phyloP scores from a whole-genome alignment of 2,797 vertebrate genomes.

The Rhynchonycteris naso region DNA sequence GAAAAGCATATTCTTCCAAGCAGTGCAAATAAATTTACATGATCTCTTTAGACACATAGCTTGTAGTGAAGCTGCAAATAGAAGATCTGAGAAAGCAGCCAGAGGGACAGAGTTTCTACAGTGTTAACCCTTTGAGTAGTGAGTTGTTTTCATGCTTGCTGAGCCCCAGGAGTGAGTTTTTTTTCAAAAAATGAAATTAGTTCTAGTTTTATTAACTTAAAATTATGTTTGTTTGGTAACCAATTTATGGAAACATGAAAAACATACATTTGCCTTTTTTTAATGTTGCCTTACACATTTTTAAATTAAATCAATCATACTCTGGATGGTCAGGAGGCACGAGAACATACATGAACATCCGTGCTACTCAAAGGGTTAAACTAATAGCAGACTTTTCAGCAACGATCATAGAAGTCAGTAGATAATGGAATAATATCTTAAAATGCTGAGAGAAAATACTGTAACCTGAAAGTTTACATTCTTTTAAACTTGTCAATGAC shows the following conservation, averaged over 20 bases:
- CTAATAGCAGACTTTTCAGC: background rate
- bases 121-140: background rate
- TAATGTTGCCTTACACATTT: too few species aligned
- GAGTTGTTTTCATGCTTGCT: too few species aligned
- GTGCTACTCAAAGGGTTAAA: background rate
- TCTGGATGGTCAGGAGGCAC: too few species aligned
- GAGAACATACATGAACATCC: too few species aligned
- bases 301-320: too few species aligned
- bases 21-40: background rate
- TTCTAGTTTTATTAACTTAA: too few species aligned
- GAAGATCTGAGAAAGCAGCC: background rate
- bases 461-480: background rate
- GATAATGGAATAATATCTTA: background rate
- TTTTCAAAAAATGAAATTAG: too few species aligned
- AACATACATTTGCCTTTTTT: too few species aligned
- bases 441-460: background rate
- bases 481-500: background rate
- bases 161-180: too few species aligned
- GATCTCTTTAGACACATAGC: background rate
- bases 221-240: too few species aligned
- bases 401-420: background rate
- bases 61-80: background rate
- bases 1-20: background rate
- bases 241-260: too few species aligned
- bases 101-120: background rate